Conservation (phyloP, 2,888 invertebrate species). For the Dasysyrphus albostriatus region DNA sequence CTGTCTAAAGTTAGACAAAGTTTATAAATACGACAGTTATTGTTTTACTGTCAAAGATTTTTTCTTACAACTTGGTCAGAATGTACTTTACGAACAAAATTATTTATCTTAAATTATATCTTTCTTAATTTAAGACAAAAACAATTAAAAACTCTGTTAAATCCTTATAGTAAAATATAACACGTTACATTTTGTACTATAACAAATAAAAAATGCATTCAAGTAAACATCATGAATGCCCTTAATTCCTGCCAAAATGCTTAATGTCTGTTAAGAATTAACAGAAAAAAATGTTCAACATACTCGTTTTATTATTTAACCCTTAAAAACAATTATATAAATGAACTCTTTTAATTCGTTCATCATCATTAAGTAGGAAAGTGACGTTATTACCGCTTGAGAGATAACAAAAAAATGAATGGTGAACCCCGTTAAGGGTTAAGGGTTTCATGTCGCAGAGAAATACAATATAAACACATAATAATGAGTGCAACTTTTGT, state of each 20-base stretch:
- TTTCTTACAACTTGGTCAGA: too few species aligned
- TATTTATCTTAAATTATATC: too few species aligned
- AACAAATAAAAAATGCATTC: not conserved
- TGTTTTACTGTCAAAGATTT: too few species aligned
- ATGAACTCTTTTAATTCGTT: slow-evolving; percentile 8
- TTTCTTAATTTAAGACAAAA: too few species aligned
- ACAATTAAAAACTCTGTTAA: not conserved
- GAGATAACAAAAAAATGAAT: not conserved
- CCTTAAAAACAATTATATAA: not conserved
- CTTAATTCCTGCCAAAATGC: not conserved
- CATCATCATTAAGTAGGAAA: slow-evolving; percentile 11
- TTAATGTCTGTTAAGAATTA: not conserved
- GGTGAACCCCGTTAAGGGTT: not conserved
- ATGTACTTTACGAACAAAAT: too few species aligned
- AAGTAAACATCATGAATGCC: not conserved
- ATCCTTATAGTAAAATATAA: not conserved
- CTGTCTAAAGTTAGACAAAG: too few species aligned
- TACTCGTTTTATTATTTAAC: not conserved
- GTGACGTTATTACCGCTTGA: not conserved
- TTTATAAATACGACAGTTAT: too few species aligned
- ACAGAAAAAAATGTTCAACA: not conserved
- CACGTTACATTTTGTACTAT: too few species aligned
- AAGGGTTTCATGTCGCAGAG: not conserved
- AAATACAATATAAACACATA: not conserved
- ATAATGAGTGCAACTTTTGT: slow-evolving; percentile 6